Evolutionary conservation across 2,888 invertebrate genomes (phyloP), one percentile per base, ranked within the genome.

Genomic region (Harmothoe impar): DNA sequence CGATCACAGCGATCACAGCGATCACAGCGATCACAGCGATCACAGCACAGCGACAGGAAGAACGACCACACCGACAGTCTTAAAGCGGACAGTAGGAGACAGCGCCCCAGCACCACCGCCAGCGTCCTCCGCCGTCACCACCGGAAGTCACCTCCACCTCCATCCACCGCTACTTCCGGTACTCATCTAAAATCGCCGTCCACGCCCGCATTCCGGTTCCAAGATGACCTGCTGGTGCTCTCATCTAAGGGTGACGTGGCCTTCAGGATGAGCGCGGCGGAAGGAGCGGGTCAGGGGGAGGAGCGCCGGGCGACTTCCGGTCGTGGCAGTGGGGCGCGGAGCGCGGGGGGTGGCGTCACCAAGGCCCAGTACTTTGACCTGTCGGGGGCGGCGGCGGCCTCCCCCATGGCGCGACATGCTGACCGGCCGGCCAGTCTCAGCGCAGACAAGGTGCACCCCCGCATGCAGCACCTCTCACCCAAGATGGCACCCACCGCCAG

Each of bases 351-450:
- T 10, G 15, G 12, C 20, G 3, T 7, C 72, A 72, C 15, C 29
- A n/a, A 25, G 72, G 72, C 72, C 25, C 29, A 72, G 72, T 72
- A 72, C 72, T 72, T 72, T 29, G 72, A 72, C 72, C 72, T 72
- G 29, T 72, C 72, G 72, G 3, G 5, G 23, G 20, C 62, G 62
- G 3, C 62, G 23, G 20, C 62, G 62, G 62, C 62, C 23, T 25
- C 72, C 5, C 62, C 62, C 23, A 10, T 15, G 12, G 72, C 29
- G n/a, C 25, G 31, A 25, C 25, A 72, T 72, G 72, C 72, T 25
- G 72, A 72, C 72, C 72, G 72, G 3, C 20, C 15, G 29, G 29
- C 72, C 72, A 72, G 72, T 29, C 29, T 25, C 29, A 72, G 72
- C 72, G 72, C 72, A 20, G 43, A 84, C 25, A 84, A 84, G 35